These are phyloP conservation scores for Chlamydotis undulata DNA, from an alignment of 2,113 vertebrate genomes.

Conservation along the genomic window DNA sequence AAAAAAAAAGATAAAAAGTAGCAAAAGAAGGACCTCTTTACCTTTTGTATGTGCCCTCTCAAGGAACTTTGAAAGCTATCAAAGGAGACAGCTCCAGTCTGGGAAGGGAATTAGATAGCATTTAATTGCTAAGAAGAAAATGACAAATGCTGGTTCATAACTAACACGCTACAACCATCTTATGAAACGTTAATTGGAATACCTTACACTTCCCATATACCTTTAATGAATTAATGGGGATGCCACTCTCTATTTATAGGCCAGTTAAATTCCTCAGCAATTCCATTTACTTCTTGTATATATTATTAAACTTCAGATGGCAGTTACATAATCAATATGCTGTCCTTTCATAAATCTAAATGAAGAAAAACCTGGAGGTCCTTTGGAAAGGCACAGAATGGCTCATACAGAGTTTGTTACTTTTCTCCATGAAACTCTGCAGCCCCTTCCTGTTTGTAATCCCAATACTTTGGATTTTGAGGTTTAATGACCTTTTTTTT, in stretches of 20 bases:
- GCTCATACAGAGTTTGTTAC: not conserved
- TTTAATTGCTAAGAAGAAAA: constrained; percentile 70
- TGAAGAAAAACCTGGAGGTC: constrained; percentile 45
- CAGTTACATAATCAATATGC: constrained; percentile 71
- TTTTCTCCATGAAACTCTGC: not conserved
- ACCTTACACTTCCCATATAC: constrained; percentile 57
- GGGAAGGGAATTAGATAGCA: constrained; percentile 62
- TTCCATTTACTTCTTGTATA: constrained; percentile 62
- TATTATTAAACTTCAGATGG: constrained; percentile 68
- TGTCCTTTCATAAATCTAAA: constrained; percentile 65
- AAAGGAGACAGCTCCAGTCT: constrained; percentile 52
- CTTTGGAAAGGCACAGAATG: not conserved
- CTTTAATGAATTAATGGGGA: constrained; percentile 73
- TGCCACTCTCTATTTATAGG: constrained; percentile 72
- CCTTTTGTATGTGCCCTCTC: not conserved
- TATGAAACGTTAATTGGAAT: constrained; percentile 74
- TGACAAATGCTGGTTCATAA: constrained; percentile 71
- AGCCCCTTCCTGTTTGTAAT: not conserved
- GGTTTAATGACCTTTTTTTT: not conserved
- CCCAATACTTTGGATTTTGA: not conserved
- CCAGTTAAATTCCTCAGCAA: constrained; percentile 59
- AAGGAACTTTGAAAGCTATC: constrained; percentile 52
- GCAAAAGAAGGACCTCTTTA: not conserved
- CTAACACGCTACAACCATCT: constrained; percentile 63
- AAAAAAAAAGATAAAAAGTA: rapidly evolving